Percentiles rank a stretch among this genome's conserved stretches.
Evolutionary conservation across 2,797 vertebrate genomes (phyloP).

Genomic region (Dromococcyx pavoninus): DNA sequence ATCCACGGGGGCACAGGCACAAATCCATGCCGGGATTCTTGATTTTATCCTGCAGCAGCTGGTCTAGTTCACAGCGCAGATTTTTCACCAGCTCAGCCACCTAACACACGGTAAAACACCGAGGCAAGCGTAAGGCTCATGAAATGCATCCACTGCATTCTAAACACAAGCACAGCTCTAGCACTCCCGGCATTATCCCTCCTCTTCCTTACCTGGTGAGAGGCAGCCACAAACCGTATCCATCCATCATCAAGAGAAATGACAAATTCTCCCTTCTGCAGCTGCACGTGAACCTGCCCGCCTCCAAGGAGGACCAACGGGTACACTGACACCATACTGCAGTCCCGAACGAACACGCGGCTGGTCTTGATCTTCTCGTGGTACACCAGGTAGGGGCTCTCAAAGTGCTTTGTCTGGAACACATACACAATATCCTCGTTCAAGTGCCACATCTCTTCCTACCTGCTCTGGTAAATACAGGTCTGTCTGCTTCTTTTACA

Average conservation of each 20-base stretch:
- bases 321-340: conserved; percentile 97
- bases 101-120: conserved; percentile 61
- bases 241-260: conserved; percentile 95
- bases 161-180: neutral
- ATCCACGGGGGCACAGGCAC: conserved; percentile 90
- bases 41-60: conserved; percentile 96
- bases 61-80: conserved; percentile 92
- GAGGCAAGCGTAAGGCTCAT: rapidly evolving
- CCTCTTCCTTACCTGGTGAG: conserved; percentile 84
- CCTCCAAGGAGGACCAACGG: conserved; percentile 92
- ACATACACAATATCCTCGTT: rapidly evolving
- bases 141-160: rapidly evolving
- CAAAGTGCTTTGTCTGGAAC: conserved; percentile 87
- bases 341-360: conserved; percentile 94
- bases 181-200: too few relatives aligned
- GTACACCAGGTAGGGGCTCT: conserved; percentile 95
- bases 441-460: neutral
- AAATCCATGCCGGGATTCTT: conserved; percentile 92
- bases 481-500: neutral
- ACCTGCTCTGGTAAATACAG: neutral
- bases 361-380: conserved; percentile 98
- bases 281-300: conserved; percentile 87
- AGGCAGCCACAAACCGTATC: conserved; percentile 91
- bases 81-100: conserved; percentile 94
- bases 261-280: conserved; percentile 86